Percentiles rank a stretch among this genome's conserved stretches.
Evolutionary conservation across 2,113 vertebrate species (phyloP).

Genomic region (Cardinalis cardinalis): DNA sequence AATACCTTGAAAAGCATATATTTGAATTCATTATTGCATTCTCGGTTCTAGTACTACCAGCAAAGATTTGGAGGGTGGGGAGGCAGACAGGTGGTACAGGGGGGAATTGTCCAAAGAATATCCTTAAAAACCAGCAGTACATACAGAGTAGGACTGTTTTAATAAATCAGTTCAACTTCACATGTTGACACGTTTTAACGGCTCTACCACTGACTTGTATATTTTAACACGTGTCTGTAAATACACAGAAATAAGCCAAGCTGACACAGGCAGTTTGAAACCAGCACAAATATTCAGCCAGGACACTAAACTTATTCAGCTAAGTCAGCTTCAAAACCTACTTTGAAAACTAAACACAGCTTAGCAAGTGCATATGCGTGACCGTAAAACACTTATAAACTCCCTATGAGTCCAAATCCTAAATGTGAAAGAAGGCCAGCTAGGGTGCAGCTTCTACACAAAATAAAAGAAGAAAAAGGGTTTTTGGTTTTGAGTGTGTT

Average conservation of each 20-base stretch:
- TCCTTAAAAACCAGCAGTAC: not conserved
- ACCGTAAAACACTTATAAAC: not conserved
- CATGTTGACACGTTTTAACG: slow-evolving; percentile 15
- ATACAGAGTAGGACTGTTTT: not conserved
- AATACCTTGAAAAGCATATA: not conserved
- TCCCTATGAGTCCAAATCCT: not conserved
- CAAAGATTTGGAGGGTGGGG: not conserved
- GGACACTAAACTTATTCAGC: not conserved
- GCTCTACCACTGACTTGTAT: slow-evolving; percentile 28
- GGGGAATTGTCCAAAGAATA: not conserved
- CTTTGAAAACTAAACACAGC: slow-evolving; percentile 11
- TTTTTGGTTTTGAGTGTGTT: not conserved
- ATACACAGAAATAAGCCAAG: slow-evolving; percentile 36
- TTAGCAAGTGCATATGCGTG: not conserved
- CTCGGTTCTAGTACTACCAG: not conserved
- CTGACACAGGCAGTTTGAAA: slow-evolving; percentile 23
- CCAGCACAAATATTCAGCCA: not conserved
- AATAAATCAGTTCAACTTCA: slow-evolving; percentile 11
- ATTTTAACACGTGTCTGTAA: slow-evolving; percentile 29
- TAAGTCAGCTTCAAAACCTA: not conserved
- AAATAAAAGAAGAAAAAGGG: not conserved
- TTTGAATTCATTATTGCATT: not conserved
- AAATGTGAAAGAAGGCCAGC: not conserved
- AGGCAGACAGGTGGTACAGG: not conserved
- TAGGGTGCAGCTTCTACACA: not conserved